Conservation (phyloP, 2,888 invertebrate species). For the Celastrina argiolus region DNA sequence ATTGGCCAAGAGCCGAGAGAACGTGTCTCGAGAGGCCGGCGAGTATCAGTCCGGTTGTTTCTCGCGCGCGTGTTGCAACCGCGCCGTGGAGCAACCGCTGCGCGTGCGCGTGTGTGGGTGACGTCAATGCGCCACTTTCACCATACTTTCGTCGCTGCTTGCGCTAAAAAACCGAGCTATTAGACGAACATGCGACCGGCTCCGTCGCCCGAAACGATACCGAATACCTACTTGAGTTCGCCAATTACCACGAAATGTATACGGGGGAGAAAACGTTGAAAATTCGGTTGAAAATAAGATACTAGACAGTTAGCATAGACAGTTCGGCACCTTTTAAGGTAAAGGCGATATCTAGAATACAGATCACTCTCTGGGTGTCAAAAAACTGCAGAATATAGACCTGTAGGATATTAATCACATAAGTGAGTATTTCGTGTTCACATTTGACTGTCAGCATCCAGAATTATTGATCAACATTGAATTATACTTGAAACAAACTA, state of each 20-base stretch:
- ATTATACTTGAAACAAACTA: background rate
- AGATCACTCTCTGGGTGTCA: background rate
- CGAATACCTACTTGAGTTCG: background rate
- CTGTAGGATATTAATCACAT: background rate
- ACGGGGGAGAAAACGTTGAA: background rate
- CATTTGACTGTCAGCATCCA: background rate
- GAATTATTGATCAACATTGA: background rate
- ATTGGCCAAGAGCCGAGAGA: constrained; percentile 54
- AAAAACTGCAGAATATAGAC: background rate
- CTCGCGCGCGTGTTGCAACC: constrained; percentile 42
- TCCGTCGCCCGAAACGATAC: constrained; percentile 59
- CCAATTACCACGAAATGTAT: background rate
- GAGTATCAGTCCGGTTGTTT: constrained; percentile 62
- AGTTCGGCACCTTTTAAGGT: no score
- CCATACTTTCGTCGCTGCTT: constrained; percentile 75
- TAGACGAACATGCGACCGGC: constrained; percentile 66
- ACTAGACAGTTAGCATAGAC: no score
- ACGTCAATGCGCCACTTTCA: constrained; percentile 77
- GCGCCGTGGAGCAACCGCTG: constrained; percentile 50
- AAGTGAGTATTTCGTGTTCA: background rate
- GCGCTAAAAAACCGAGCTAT: constrained; percentile 72
- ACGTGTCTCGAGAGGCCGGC: constrained; percentile 69
- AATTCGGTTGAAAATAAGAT: background rate
- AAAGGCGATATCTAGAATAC: background rate
- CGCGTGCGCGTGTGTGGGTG: constrained; percentile 68